Evolutionary conservation across 2,113 vertebrate genomes (phyloP).

Genomic region (Bungarus multicinctus): DNA sequence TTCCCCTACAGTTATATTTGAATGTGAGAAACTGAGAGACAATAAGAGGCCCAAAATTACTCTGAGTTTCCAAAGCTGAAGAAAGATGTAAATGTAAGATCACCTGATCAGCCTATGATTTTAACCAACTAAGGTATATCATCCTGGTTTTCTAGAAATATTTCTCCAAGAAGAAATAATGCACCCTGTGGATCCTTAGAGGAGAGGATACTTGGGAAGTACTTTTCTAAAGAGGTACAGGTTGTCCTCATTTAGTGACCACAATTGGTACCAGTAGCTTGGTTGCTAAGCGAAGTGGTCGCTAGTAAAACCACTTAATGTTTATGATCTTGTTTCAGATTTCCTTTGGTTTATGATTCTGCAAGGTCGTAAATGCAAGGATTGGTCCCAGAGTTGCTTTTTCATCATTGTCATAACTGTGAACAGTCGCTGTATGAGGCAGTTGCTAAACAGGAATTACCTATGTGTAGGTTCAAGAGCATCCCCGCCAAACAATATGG

Average conservation of each 20-base stretch:
- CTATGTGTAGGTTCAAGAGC: neutral
- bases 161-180: neutral
- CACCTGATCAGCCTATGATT: neutral
- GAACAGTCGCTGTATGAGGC: neutral
- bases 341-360: neutral
- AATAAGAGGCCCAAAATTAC: neutral
- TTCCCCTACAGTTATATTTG: neutral
- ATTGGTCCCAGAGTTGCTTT: neutral
- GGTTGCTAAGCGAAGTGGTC: neutral
- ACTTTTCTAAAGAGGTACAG: neutral
- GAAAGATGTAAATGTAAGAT: neutral
- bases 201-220: neutral
- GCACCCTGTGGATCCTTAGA: neutral
- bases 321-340: neutral
- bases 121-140: neutral
- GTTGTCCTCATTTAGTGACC: neutral
- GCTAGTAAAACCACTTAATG: neutral
- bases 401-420: neutral
- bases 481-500: neutral
- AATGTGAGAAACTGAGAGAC: neutral
- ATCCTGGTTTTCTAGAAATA: neutral
- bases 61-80: neutral
- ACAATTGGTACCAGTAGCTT: neutral
- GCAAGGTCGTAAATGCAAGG: neutral
- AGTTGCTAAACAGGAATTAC: neutral